Evolutionary conservation across 2,797 vertebrate species (phyloP), one percentile per base, ranked within the genome.

Genomic region (Argentina silus): DNA sequence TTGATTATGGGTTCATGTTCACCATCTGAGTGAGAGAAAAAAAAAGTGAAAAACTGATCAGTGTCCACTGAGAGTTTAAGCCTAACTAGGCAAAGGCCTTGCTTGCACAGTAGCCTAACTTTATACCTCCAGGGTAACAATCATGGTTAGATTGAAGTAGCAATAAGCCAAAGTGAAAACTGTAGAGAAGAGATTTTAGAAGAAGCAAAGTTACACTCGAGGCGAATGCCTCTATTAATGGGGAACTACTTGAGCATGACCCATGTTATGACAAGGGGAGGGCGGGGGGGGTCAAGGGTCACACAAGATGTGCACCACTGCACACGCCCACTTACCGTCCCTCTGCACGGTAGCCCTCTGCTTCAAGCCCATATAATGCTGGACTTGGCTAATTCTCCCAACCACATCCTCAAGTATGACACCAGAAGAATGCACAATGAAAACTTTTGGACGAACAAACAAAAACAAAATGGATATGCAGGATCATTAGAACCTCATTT

Each of bases 321-420:
- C 85, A 87, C 78, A 82, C 55, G 43, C 80, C 89, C 93, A 99
- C 97, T 99, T 96, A 99, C 97, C 97, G 83, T 96, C 88, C 78
- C 83, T 94, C 92, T 91, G 91, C 88, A 93, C 87, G 93, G 93
- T 87, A 92, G 93, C 90, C 91, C 95, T 96, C 92, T 93, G 93
- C 93, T 93, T 95, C 94, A 91, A 93, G 93, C 94, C 92, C 91
- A 94, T 8, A 92, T 95, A 94, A 93, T 69, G 94, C 93, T 92
- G 21, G 7, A 91, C 86, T 85, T 78, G 92, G 83, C 90, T 93
- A 93, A 93, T 93, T 91, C 91, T 95, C 94, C 94, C 93, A 88
- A 92, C 94, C 88, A 96, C 90, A 89, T 90, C 87, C 85, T 87
- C 86, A 88, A 85, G 92, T 95, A 84, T 93, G 90, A 87, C 95